These are phyloP conservation scores for Umimayanthus kanabou DNA, from an alignment of 92 coral and sea anemone species.

Conservation along the genomic window DNA sequence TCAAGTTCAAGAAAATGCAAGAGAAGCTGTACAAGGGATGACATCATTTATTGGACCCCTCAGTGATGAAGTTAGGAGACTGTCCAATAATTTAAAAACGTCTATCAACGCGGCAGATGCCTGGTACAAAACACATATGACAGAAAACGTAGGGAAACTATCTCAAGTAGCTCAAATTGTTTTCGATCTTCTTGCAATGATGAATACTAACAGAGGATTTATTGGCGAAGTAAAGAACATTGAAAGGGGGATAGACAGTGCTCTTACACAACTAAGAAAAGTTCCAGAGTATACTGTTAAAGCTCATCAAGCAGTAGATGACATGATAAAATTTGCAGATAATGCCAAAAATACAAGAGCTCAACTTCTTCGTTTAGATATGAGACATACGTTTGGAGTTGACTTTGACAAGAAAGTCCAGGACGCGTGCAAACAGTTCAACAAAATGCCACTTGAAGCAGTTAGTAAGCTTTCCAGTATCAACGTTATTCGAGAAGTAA, in stretches of 20 bases:
- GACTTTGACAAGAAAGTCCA: slow-evolving; percentile 59
- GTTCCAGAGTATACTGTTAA: slow-evolving; percentile 67
- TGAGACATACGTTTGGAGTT: slow-evolving; percentile 48
- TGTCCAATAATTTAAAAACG: slow-evolving; percentile 54
- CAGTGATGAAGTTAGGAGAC: slow-evolving; percentile 41
- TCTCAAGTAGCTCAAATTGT: slow-evolving; percentile 61
- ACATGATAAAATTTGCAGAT: slow-evolving; percentile 63
- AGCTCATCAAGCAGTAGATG: slow-evolving; percentile 66
- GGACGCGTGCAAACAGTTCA: slow-evolving; percentile 65
- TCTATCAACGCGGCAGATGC: slow-evolving; percentile 56
- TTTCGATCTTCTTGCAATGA: slow-evolving; percentile 59
- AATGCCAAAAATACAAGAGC: slow-evolving; percentile 49
- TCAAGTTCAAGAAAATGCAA: slow-evolving; percentile 60
- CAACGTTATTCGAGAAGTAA: slow-evolving; percentile 54
- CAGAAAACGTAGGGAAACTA: slow-evolving; percentile 58
- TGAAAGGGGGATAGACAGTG: slow-evolving; percentile 45
- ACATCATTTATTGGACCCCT: slow-evolving; percentile 60
- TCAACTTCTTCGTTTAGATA: slow-evolving; percentile 59
- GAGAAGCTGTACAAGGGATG: slow-evolving; percentile 61
- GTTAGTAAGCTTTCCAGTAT: slow-evolving; percentile 51
- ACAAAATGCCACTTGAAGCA: slow-evolving; percentile 45
- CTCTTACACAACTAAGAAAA: slow-evolving; percentile 54
- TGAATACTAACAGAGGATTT: slow-evolving; percentile 68
- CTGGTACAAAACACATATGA: slow-evolving; percentile 73
- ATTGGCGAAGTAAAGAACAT: slow-evolving; percentile 53